phyloP scores from a whole-genome alignment of 2,888 invertebrate species.

The Orthosia gothica region DNA sequence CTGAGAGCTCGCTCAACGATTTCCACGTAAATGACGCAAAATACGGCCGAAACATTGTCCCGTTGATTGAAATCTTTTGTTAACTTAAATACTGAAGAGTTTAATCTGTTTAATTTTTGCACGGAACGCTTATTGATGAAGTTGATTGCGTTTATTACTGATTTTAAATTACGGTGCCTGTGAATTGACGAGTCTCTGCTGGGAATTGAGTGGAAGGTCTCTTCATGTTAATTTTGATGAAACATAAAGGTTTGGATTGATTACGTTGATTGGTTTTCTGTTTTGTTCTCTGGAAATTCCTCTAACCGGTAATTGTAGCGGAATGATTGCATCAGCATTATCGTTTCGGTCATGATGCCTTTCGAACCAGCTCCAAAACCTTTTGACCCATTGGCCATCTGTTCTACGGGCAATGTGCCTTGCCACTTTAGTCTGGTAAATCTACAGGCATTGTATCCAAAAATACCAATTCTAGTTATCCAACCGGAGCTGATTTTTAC shows the following conservation, averaged over 20 bases:
- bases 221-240: constrained; percentile 25
- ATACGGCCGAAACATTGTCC: constrained; percentile 65
- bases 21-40: constrained; percentile 68
- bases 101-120: constrained; percentile 57
- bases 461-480: too few relatives aligned
- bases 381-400: too few relatives aligned
- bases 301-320: background rate
- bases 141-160: constrained; percentile 54
- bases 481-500: too few relatives aligned
- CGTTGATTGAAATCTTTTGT: constrained; percentile 73
- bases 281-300: background rate
- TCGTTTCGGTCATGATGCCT: background rate
- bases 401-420: too few relatives aligned
- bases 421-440: too few relatives aligned
- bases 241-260: constrained; percentile 4
- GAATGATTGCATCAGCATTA: background rate
- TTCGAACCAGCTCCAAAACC: too few relatives aligned
- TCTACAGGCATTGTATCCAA: too few relatives aligned
- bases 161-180: constrained; percentile 51
- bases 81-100: constrained; percentile 61
- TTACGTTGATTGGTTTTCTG: background rate
- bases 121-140: constrained; percentile 48
- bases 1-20: constrained; percentile 24
- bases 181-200: constrained; percentile 2
- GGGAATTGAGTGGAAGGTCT: constrained; percentile 9